These are phyloP conservation scores for Gallinago paraguaiae DNA, from an alignment of 2,113 vertebrate species.

Conservation along the genomic window DNA sequence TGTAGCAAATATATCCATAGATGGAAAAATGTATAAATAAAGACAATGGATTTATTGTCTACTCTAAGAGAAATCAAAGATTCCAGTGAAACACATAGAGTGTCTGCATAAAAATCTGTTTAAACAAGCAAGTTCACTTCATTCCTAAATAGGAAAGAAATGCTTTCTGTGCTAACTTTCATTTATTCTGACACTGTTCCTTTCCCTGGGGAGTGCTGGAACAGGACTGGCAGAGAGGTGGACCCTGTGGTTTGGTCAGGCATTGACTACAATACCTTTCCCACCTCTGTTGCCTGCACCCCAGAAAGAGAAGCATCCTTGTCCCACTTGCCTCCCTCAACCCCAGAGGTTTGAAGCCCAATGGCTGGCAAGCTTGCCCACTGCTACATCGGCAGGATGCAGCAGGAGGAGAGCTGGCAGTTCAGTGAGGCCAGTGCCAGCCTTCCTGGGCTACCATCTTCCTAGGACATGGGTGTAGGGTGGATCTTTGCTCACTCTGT, in stretches of 20 bases:
- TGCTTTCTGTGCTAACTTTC: not conserved
- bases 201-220: rapidly evolving
- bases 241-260: too few species aligned
- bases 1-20: not conserved
- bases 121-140: not conserved
- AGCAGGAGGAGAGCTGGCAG: not conserved
- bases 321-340: not conserved
- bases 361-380: not conserved
- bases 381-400: rapidly evolving
- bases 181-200: not conserved
- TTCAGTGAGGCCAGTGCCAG: rapidly evolving
- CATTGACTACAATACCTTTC: rapidly evolving
- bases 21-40: not conserved
- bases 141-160: not conserved
- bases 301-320: not conserved
- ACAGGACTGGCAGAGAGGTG: not conserved
- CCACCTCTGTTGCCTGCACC: not conserved
- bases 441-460: not conserved
- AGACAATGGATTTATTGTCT: not conserved
- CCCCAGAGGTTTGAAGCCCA: not conserved
- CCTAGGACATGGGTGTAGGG: rapidly evolving
- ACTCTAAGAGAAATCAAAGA: not conserved
- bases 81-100: not conserved
- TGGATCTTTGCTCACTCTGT: not conserved
- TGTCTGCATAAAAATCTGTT: not conserved